Percentiles rank a stretch among this genome's conserved stretches.
Conservation (phyloP, 2,888 invertebrate species). For the Cosmia pyralina region DNA sequence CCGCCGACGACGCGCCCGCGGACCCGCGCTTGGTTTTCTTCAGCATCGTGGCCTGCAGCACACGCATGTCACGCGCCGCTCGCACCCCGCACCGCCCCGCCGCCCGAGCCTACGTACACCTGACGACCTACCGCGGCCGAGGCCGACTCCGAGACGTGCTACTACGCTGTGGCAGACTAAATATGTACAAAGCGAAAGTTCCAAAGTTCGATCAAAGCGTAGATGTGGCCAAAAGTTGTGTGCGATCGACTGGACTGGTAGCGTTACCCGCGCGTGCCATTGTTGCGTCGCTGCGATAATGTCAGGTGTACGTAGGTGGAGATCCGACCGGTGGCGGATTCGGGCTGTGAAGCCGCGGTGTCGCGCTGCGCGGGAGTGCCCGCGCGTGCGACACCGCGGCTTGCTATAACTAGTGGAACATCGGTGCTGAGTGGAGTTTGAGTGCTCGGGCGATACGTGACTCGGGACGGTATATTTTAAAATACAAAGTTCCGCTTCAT, state of each 20-base stretch:
- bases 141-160: slow-evolving; percentile 46
- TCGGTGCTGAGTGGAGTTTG: slow-evolving; percentile 78
- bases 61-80: slow-evolving; percentile 74
- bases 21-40: slow-evolving; percentile 99
- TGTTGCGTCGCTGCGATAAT: slow-evolving; percentile 42
- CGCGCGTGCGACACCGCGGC: slow-evolving; percentile 45
- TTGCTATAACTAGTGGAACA: slow-evolving; percentile 64
- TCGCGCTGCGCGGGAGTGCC: slow-evolving; percentile 42
- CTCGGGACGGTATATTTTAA: slow-evolving; percentile 73
- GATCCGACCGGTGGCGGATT: slow-evolving; percentile 63
- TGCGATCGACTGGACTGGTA: slow-evolving; percentile 41
- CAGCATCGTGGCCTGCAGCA: slow-evolving; percentile 99
- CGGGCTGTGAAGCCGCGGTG: slow-evolving; percentile 63
- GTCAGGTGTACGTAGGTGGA: slow-evolving; percentile 67
- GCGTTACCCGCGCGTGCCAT: slow-evolving; percentile 43
- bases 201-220: slow-evolving; percentile 45
- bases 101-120: slow-evolving; percentile 60
- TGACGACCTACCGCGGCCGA: slow-evolving; percentile 42
- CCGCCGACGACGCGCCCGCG: slow-evolving; percentile 92
- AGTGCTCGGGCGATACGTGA: slow-evolving; percentile 82
- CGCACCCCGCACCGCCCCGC: slow-evolving; percentile 61
- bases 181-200: slow-evolving; percentile 62
- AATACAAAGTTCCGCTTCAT: slow-evolving; percentile 69
- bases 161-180: slow-evolving; percentile 43
- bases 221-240: slow-evolving; percentile 47